Evolutionary conservation across 2,797 vertebrate genomes (phyloP), one percentile per base, ranked within the genome.

Genomic region (Trematomus bernacchii): DNA sequence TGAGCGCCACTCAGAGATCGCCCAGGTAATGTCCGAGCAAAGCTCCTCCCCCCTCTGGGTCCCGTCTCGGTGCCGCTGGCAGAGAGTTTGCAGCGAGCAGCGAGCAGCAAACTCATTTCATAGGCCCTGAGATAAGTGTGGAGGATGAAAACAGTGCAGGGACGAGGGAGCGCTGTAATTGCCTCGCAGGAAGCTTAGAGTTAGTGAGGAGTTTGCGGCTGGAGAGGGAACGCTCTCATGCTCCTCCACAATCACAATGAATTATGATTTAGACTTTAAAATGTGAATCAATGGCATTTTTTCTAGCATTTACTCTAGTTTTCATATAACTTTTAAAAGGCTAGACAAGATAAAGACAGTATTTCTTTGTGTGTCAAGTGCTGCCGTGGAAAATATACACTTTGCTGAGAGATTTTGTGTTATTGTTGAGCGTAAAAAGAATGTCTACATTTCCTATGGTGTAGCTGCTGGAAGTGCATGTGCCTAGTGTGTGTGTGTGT

Each of bases 1-100:
- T 91, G 93, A 95, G 90, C 77, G 87, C 82, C 93, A 91, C 92
- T 94, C 91, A 88, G 81, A 59, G 80, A 92, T 79, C 85, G 77
- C 85, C 88, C 94, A 95, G 94, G 94, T 95, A 94, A 92, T 81
- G 89, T 92, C 87, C 85, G 18, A 88, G 77, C 76, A 87, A 80
- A 85, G 82, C 90, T 76, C 88, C 88, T 74, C 89, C 73, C 87
- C 81, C 83, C 75, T 72, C 76, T 55, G 80, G 83, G 77, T 85
- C 82, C 73, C 58, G 12, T 85, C 76, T 81, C 65, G 37, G 75
- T 55, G 67, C 69, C 33, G 37, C 69, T 61, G 70, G 83, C 61
- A 50, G 74, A 30, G 61, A 68, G 71, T 77, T 71, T 76, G 64
- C 43, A 60, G 68, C 37, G 23, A 79, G 64, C 47, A 85, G 73